A percentile compares a stretch with the other conserved stretches of the same genome.
phyloP scores from a whole-genome alignment of 2,797 vertebrate genomes.

The Melanogrammus aeglefinus region DNA sequence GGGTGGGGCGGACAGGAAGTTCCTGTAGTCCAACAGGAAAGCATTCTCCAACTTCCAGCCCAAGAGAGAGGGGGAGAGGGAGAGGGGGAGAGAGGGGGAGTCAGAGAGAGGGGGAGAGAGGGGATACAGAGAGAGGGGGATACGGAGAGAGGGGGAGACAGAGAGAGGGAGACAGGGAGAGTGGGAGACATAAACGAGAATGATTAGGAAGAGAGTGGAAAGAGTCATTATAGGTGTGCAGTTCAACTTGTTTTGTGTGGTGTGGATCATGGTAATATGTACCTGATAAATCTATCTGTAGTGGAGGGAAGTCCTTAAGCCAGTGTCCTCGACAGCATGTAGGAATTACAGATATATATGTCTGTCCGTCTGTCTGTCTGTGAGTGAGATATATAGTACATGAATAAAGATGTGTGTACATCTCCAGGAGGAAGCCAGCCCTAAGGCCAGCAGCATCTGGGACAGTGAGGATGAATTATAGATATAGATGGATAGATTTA shows the following conservation, averaged over 20 bases:
- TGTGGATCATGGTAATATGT: not conserved
- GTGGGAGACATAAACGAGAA: not conserved
- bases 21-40: constrained; percentile 79
- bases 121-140: too few species aligned
- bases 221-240: not conserved
- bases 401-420: too few species aligned
- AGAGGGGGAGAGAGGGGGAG: not conserved
- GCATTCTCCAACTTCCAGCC: constrained; percentile 72
- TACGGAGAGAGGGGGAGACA: constrained; percentile 7
- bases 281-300: too few species aligned
- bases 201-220: not conserved
- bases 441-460: constrained; percentile 86
- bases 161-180: not conserved
- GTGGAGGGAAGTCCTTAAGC: too few species aligned
- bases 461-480: constrained; percentile 78
- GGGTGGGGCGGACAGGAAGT: constrained; percentile 66
- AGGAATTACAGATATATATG: too few species aligned
- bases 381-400: too few species aligned
- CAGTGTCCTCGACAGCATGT: too few species aligned
- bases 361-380: too few species aligned
- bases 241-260: not conserved
- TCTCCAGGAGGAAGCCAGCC: constrained; percentile 87
- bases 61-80: constrained; percentile 55
- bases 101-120: not conserved
- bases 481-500: not conserved